These are phyloP conservation scores for Holothuria glaberrima DNA, from an alignment of 35 echinoderm and acorn worm genomes.

Conservation along the genomic window DNA sequence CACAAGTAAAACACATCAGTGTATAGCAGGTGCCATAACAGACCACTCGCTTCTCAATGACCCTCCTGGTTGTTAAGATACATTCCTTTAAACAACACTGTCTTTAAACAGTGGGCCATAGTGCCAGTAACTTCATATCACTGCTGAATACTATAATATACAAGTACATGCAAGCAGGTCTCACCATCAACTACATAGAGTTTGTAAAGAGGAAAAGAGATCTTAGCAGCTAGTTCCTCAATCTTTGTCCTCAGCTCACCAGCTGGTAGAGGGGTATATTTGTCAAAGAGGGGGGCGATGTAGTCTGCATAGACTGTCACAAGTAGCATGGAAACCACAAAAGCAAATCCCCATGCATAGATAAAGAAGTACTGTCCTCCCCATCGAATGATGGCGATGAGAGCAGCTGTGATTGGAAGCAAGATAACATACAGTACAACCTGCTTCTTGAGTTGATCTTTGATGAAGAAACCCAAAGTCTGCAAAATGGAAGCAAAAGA, in stretches of 20 bases:
- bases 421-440: slow-evolving; percentile 71
- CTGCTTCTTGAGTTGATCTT: slow-evolving; percentile 97
- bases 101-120: too few relatives aligned
- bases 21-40: too few relatives aligned
- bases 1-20: too few relatives aligned
- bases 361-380: slow-evolving; percentile 99
- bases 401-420: slow-evolving; percentile 68
- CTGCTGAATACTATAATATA: too few relatives aligned
- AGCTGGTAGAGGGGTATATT: slow-evolving; percentile 85
- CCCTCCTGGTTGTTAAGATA: too few relatives aligned
- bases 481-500: neutral
- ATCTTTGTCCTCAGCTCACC: slow-evolving; percentile 89
- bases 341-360: slow-evolving; percentile 91
- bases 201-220: slow-evolving; percentile 94
- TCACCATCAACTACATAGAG: slow-evolving; percentile 98
- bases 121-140: too few relatives aligned
- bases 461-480: slow-evolving; percentile 95
- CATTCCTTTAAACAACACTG: too few relatives aligned
- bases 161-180: too few relatives aligned
- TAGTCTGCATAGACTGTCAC: slow-evolving; percentile 98
- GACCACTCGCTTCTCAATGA: too few relatives aligned
- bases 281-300: slow-evolving; percentile 98
- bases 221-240: slow-evolving; percentile 84
- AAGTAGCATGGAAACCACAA: slow-evolving; percentile 78
- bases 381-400: slow-evolving; percentile 91